Conservation (phyloP, 2,113 vertebrate genomes). For the Chaetodon auriga region DNA sequence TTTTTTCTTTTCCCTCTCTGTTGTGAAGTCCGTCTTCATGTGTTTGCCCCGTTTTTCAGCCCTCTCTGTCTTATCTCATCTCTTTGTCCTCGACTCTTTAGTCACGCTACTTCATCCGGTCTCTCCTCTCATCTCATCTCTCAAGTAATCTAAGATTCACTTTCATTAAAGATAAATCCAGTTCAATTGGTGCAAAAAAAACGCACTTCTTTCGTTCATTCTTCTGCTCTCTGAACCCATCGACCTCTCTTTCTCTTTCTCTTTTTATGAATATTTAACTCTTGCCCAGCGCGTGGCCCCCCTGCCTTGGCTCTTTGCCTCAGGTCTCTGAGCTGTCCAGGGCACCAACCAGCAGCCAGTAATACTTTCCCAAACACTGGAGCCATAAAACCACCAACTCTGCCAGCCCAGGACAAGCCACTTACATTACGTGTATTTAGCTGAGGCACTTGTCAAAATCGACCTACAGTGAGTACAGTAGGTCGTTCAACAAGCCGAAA, state of each 20-base stretch:
- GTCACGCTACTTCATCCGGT: not conserved
- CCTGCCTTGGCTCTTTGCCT: constrained; percentile 71
- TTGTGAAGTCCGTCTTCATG: constrained; percentile 34
- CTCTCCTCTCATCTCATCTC: constrained; percentile 30
- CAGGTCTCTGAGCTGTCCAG: constrained; percentile 51
- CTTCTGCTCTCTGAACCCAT: constrained; percentile 33
- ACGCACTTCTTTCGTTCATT: constrained; percentile 15
- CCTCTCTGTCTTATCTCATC: not conserved
- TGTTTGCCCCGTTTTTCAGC: constrained; percentile 17
- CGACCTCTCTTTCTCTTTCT: constrained; percentile 39
- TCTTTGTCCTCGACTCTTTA: constrained; percentile 6
- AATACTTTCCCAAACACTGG: constrained; percentile 47
- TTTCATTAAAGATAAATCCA: constrained; percentile 33
- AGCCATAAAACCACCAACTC: constrained; percentile 48
- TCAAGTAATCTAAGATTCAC: not conserved
- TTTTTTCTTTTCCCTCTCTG: not conserved
- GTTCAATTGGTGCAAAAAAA: constrained; percentile 5
- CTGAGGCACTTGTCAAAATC: constrained; percentile 44
- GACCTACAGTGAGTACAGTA: constrained; percentile 5
- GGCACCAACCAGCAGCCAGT: constrained; percentile 58
- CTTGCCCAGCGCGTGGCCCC: constrained; percentile 60
- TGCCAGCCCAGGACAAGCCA: constrained; percentile 43
- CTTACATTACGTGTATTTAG: constrained; percentile 29
- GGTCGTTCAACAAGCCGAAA: constrained; percentile 30
- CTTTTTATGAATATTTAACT: constrained; percentile 82